Evolutionary conservation across 2,113 vertebrate genomes (phyloP).

Genomic region (Uropsilus gracilis): DNA sequence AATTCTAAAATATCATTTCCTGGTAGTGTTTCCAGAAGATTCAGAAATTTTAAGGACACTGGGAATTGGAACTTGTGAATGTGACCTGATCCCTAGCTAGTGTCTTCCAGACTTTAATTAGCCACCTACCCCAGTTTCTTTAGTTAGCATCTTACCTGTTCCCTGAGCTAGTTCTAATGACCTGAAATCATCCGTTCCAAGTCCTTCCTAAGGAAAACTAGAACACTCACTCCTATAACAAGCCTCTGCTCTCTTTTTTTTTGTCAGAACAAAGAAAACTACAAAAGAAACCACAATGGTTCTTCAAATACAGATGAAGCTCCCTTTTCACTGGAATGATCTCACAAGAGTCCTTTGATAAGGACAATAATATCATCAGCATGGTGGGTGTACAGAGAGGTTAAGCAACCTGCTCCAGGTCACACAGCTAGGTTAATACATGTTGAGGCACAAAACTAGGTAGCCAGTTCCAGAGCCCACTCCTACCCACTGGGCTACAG

Average conservation of each 20-base stretch:
- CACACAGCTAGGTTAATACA: background rate
- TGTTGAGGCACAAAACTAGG: background rate
- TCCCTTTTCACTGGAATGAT: background rate
- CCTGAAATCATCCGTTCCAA: slow-evolving; percentile 48
- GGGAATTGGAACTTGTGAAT: background rate
- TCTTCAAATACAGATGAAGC: background rate
- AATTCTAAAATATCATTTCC: background rate
- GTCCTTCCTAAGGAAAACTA: slow-evolving; percentile 13
- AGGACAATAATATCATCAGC: background rate
- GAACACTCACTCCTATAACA: background rate
- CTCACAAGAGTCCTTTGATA: background rate
- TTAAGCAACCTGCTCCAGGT: background rate
- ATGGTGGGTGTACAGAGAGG: background rate
- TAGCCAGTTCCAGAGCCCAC: background rate
- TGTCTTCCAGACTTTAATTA: slow-evolving; percentile 61
- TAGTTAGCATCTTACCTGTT: slow-evolving; percentile 36
- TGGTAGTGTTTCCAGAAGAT: slow-evolving; percentile 1
- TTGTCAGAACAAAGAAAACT: background rate
- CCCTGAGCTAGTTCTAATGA: slow-evolving; percentile 17
- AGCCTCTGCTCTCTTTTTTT: background rate
- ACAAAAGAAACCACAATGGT: background rate
- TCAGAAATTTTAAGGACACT: background rate
- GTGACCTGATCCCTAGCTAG: background rate
- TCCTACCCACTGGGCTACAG: accelerated
- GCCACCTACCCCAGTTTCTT: slow-evolving; percentile 65